Evolutionary conservation across 2,797 vertebrate genomes (phyloP).

Genomic region (Sebastes iracundus): DNA sequence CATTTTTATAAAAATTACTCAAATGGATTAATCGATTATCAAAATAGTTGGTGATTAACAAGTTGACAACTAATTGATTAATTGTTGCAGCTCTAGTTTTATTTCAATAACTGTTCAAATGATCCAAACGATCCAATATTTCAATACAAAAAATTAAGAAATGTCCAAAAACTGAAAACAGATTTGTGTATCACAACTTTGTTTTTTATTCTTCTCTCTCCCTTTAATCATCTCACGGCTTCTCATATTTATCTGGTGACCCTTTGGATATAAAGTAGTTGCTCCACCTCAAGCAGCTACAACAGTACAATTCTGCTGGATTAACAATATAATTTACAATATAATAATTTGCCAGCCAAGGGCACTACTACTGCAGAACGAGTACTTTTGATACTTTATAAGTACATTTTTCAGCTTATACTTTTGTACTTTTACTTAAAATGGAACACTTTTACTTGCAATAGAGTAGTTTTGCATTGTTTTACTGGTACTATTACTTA

Average conservation of each 20-base stretch:
- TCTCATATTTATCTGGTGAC: background rate
- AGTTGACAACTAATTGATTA: too few species aligned
- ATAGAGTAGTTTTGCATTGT: background rate
- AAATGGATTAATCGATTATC: too few species aligned
- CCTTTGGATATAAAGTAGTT: background rate
- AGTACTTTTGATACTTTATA: too few species aligned
- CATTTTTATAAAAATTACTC: too few species aligned
- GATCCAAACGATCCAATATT: too few species aligned
- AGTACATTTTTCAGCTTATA: background rate
- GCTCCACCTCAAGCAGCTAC: background rate
- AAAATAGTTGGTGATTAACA: too few species aligned
- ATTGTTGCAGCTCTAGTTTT: too few species aligned
- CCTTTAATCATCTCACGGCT: background rate
- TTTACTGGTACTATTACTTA: background rate
- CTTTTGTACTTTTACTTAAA: background rate
- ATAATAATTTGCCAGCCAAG: background rate
- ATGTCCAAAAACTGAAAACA: background rate
- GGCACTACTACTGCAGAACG: too few species aligned
- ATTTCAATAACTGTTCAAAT: too few species aligned
- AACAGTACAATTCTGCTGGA: background rate
- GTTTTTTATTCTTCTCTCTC: background rate
- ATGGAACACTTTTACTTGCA: background rate
- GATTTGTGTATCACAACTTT: background rate
- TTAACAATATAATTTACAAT: background rate
- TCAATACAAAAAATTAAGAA: too few species aligned